phyloP scores from a whole-genome alignment of 1,140 invertebrate genomes.

The Dendrolimus punctatus region DNA sequence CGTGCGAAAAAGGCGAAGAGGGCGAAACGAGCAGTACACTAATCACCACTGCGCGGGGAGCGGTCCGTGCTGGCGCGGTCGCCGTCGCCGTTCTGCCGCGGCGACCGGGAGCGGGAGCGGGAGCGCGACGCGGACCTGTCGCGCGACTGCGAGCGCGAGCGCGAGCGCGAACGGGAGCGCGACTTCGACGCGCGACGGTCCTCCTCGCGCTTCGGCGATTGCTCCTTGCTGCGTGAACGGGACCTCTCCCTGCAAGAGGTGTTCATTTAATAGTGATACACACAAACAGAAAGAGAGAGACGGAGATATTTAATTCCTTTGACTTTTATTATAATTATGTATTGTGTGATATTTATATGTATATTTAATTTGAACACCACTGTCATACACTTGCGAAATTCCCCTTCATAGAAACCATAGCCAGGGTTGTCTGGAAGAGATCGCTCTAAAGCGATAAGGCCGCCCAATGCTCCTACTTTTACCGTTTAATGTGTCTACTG shows the following conservation, averaged over 20 bases:
- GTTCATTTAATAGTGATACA: background rate
- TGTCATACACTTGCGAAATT: too few species aligned
- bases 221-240: slow-evolving; percentile 65
- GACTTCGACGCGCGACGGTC: slow-evolving; percentile 50
- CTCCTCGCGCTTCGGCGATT: slow-evolving; percentile 55
- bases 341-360: too few species aligned
- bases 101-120: slow-evolving; percentile 41
- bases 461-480: too few species aligned
- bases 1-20: too few species aligned
- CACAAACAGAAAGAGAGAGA: background rate
- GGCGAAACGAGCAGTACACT: slow-evolving; percentile 6
- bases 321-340: too few species aligned
- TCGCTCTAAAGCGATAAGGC: too few species aligned
- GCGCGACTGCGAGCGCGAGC: slow-evolving; percentile 37
- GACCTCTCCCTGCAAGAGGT: slow-evolving; percentile 56
- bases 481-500: too few species aligned
- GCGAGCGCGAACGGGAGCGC: slow-evolving; percentile 35
- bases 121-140: slow-evolving; percentile 41
- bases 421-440: too few species aligned
- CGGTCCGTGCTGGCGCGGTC: slow-evolving; percentile 44
- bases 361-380: too few species aligned
- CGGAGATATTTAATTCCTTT: background rate
- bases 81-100: slow-evolving; percentile 50
- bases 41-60: slow-evolving; percentile 57
- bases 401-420: too few species aligned